These are phyloP conservation scores for Laspeyria flexula DNA, from an alignment of 2,888 invertebrate species.

Conservation along the genomic window DNA sequence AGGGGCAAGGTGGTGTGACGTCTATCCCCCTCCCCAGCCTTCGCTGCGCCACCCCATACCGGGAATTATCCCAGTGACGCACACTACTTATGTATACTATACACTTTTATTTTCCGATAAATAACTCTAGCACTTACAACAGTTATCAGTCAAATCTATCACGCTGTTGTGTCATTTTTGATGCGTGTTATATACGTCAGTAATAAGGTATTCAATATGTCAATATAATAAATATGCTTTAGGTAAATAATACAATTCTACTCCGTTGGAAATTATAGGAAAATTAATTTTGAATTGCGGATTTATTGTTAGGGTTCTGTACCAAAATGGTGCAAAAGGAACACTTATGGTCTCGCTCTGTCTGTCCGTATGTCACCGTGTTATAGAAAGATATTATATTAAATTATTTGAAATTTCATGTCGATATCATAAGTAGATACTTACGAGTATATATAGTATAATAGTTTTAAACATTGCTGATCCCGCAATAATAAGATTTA, in stretches of 20 bases:
- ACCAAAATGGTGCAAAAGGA: too few relatives aligned
- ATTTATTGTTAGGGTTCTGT: too few relatives aligned
- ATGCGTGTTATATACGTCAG: slow-evolving; percentile 16
- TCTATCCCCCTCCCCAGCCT: slow-evolving; percentile 44
- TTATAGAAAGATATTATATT: too few relatives aligned
- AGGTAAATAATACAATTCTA: background rate
- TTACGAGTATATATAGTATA: too few relatives aligned
- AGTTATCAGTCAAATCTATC: slow-evolving; percentile 38
- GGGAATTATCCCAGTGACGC: slow-evolving; percentile 69
- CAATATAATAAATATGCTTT: background rate
- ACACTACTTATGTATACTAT: slow-evolving; percentile 56
- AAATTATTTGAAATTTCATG: too few relatives aligned
- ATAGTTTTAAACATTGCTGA: too few relatives aligned
- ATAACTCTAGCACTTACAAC: slow-evolving; percentile 41
- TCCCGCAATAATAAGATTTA: too few relatives aligned
- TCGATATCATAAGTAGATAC: too few relatives aligned
- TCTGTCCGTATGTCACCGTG: too few relatives aligned
- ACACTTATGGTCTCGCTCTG: too few relatives aligned
- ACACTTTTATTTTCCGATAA: slow-evolving; percentile 57
- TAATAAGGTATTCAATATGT: background rate
- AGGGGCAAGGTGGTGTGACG: slow-evolving; percentile 47
- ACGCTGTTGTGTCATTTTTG: slow-evolving; percentile 26
- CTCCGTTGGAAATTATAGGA: too few relatives aligned
- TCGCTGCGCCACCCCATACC: slow-evolving; percentile 34
- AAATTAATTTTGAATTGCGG: too few relatives aligned